phyloP scores from a whole-genome alignment of 2,888 invertebrate genomes.

The Cosmopolites sordidus region DNA sequence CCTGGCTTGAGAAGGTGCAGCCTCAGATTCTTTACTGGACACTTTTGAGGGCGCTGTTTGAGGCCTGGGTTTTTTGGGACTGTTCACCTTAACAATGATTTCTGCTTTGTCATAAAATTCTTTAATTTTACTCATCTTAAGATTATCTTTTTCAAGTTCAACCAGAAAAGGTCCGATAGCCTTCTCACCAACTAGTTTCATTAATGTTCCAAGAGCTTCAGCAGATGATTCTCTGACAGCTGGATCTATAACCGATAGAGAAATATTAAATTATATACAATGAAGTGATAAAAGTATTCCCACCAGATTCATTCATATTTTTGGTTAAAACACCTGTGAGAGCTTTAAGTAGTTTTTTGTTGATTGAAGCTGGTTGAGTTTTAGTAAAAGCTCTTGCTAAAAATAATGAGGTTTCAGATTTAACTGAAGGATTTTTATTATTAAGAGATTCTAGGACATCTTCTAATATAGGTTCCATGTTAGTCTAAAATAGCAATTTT shows the following conservation, averaged over 20 bases:
- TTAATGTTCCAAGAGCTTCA: constrained; percentile 88
- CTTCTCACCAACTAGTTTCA: constrained; percentile 92
- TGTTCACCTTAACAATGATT: constrained; percentile 64
- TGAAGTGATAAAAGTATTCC: not conserved
- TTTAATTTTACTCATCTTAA: constrained; percentile 91
- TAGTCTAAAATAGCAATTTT: constrained; percentile 56
- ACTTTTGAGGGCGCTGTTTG: constrained; percentile 49
- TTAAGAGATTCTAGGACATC: constrained; percentile 80
- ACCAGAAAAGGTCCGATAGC: constrained; percentile 77
- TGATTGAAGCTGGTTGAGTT: constrained; percentile 75
- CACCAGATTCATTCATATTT: constrained; percentile 70
- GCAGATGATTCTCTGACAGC: constrained; percentile 88
- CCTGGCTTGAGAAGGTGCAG: not conserved
- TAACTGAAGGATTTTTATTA: constrained; percentile 88
- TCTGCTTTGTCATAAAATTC: constrained; percentile 92
- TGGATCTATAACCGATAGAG: constrained; percentile 58
- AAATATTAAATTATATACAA: not conserved
- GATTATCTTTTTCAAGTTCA: constrained; percentile 84
- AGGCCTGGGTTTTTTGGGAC: constrained; percentile 14
- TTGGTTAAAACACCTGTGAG: constrained; percentile 75
- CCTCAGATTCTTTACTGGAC: constrained; percentile 1
- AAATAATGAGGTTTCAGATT: constrained; percentile 82
- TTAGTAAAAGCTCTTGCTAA: constrained; percentile 77
- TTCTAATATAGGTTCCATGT: constrained; percentile 78
- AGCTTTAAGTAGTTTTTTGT: constrained; percentile 85